phyloP scores from a whole-genome alignment of 2,888 invertebrate genomes.

The Drosophila birchii region DNA sequence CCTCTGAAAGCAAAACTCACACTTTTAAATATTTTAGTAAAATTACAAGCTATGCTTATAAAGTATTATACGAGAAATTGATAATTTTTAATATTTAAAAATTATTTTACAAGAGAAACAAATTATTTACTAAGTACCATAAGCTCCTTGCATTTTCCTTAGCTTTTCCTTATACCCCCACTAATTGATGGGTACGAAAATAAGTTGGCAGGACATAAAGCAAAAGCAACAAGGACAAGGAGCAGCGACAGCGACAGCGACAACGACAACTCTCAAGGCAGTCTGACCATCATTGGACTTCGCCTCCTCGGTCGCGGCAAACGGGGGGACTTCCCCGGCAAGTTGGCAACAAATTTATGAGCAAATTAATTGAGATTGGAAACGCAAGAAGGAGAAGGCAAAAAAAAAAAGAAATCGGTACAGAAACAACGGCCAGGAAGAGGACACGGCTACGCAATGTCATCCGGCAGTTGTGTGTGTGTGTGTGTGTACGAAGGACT shows the following conservation, averaged over 20 bases:
- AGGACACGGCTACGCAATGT: constrained; percentile 59
- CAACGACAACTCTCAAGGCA: constrained; percentile 53
- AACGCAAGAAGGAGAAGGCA: constrained; percentile 63
- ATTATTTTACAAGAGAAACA: not conserved
- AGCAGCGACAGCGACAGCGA: constrained; percentile 36
- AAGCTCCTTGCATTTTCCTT: not conserved
- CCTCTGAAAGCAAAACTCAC: not conserved
- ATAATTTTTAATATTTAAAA: not conserved
- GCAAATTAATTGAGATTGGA: constrained; percentile 82
- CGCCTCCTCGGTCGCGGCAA: not conserved
- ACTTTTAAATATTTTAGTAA: not conserved
- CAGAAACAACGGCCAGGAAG: constrained; percentile 29
- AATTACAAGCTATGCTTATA: not conserved
- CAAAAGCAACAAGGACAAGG: constrained; percentile 66
- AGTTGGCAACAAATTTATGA: constrained; percentile 80
- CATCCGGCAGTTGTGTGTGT: constrained; percentile 49
- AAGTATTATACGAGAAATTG: not conserved
- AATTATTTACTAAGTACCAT: not conserved
- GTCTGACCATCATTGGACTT: constrained; percentile 26
- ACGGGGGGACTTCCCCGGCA: constrained; percentile 12
- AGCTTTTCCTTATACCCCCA: not conserved
- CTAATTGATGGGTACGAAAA: constrained; percentile 2
- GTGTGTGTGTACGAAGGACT: constrained; percentile 6
- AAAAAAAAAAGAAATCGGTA: constrained; percentile 26
- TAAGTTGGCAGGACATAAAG: constrained; percentile 71